Evolutionary conservation across 2,797 vertebrate species (phyloP).

Genomic region (Allobates femoralis): DNA sequence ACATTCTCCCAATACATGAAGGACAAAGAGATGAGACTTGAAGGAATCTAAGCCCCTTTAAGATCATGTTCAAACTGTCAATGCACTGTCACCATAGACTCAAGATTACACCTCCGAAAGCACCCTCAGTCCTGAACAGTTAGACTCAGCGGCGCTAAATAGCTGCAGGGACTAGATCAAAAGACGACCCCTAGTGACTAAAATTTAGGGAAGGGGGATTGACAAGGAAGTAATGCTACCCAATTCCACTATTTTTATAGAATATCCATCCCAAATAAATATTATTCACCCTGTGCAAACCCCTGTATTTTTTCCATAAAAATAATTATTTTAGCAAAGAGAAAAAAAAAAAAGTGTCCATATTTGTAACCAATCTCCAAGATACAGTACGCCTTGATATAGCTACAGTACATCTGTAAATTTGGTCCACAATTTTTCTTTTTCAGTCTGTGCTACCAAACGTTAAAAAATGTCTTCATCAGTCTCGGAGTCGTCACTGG

Average conservation of each 20-base stretch:
- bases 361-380: background rate
- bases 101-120: too few relatives aligned
- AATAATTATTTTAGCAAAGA: background rate
- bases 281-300: background rate
- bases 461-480: conserved; percentile 84
- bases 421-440: background rate
- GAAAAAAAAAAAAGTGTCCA: background rate
- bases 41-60: background rate
- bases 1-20: background rate
- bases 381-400: background rate
- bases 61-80: background rate
- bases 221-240: background rate
- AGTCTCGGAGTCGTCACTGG: conserved; percentile 88
- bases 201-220: background rate
- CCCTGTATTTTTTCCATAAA: background rate
- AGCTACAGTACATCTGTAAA: too few relatives aligned
- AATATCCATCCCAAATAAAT: background rate
- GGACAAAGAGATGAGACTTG: background rate
- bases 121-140: background rate
- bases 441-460: background rate
- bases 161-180: background rate
- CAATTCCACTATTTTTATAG: background rate
- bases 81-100: background rate
- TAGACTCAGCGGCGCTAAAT: background rate
- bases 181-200: background rate